Evolutionary conservation across 2,888 invertebrate species (phyloP).

Genomic region (Catonia carolina): DNA sequence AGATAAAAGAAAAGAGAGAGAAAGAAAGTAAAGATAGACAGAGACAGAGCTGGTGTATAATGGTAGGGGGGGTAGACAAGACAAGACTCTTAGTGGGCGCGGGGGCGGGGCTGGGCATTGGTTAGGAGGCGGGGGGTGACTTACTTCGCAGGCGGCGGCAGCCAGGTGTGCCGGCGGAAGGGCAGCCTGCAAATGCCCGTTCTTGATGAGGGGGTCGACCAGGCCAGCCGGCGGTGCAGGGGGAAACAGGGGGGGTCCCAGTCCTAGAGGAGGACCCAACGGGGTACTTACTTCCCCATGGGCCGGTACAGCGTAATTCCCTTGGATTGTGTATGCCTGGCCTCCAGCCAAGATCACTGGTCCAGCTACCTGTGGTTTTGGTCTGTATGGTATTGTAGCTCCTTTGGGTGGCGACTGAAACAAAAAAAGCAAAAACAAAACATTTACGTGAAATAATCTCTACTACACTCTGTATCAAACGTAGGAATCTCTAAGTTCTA

Average conservation of each 20-base stretch:
- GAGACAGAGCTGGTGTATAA: slow-evolving; percentile 18
- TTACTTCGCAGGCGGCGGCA: slow-evolving; percentile 43
- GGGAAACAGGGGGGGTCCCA: slow-evolving; percentile 43
- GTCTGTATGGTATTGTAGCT: slow-evolving; percentile 98
- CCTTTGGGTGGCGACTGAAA: slow-evolving; percentile 99
- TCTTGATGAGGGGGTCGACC: slow-evolving; percentile 38
- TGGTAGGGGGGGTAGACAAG: slow-evolving; percentile 23
- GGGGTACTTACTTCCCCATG: slow-evolving; percentile 81
- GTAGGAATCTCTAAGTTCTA: not conserved
- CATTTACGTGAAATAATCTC: no score
- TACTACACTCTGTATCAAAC: not conserved
- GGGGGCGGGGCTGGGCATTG: slow-evolving; percentile 28
- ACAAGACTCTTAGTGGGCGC: slow-evolving; percentile 22
- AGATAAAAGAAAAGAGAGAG: slow-evolving; percentile 22
- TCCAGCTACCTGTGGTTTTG: slow-evolving; percentile 89
- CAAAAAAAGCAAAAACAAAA: slow-evolving; percentile 28
- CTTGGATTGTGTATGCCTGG: slow-evolving; percentile 93
- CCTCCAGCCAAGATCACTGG: slow-evolving; percentile 93
- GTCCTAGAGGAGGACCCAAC: slow-evolving; percentile 44
- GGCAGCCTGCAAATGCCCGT: slow-evolving; percentile 50
- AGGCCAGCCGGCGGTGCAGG: slow-evolving; percentile 33
- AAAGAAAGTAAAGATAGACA: slow-evolving; percentile 23
- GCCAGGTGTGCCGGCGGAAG: slow-evolving; percentile 57
- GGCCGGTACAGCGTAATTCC: slow-evolving; percentile 89
- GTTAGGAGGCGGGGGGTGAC: slow-evolving; percentile 38